These are phyloP conservation scores for Spongilla lacustris DNA, from an alignment of 37 sponge, comb jelly and placozoan genomes.

Conservation along the genomic window DNA sequence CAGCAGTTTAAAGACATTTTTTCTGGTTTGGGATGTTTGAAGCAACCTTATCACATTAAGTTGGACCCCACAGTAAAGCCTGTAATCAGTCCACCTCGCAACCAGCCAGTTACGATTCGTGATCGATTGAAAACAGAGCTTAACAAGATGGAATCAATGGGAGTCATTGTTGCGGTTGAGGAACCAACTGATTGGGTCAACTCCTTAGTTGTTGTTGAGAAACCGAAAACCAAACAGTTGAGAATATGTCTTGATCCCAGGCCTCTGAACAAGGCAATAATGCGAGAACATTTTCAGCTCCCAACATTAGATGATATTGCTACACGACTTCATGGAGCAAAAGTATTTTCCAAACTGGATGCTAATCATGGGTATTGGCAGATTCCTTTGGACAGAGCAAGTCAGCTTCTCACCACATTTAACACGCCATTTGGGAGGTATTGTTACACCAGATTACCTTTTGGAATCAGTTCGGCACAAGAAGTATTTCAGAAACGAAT, in stretches of 20 bases:
- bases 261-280: constrained; percentile 41
- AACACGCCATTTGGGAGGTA: constrained; percentile 41
- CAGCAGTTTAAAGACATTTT: background rate
- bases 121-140: constrained; percentile 15
- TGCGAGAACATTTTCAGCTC: constrained; percentile 15
- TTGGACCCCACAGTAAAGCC: constrained; percentile 29
- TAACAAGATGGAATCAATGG: background rate
- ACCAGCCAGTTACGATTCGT: constrained; percentile 40
- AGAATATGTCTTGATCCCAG: constrained; percentile 52
- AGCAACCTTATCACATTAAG: constrained; percentile 50
- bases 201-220: constrained; percentile 26
- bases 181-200: constrained; percentile 55
- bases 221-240: background rate
- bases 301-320: constrained; percentile 50
- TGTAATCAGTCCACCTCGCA: constrained; percentile 40
- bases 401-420: constrained; percentile 58
- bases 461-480: constrained; percentile 55
- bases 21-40: constrained; percentile 25
- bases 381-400: constrained; percentile 25
- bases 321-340: constrained; percentile 37
- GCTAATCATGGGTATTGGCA: constrained; percentile 57
- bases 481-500: constrained; percentile 60
- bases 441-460: constrained; percentile 37
- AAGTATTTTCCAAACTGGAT: constrained; percentile 50
- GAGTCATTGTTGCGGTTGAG: constrained; percentile 20